Base-by-base conservation (phyloP, 2,113 vertebrate genomes). In the Triplophysa rosa region DNA sequence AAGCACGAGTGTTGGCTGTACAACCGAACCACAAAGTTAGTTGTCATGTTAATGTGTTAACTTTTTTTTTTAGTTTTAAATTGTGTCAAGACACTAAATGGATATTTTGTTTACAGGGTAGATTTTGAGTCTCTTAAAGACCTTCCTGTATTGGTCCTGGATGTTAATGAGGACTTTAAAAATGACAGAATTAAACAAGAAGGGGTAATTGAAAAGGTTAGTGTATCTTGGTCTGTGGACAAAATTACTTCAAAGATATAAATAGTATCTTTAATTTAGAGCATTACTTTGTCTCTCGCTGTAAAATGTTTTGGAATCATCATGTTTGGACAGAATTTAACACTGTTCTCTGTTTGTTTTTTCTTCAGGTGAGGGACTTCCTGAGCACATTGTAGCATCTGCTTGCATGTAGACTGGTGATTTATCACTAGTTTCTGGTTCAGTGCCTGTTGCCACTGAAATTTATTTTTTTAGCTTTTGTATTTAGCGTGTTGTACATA, bases 1-100 rank as follows among this genome's bases (percentile, higher is more conserved):
- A 96, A 95, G 82, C 95, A 96, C 0, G 94, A 97, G 81, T 59
- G 83, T 14, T 96, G 95, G 95, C 93, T 96, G 13, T 75, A 88
- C 7, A 86, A 94, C 84, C 89, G 89, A 74, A 94, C 84, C 65
- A 90, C 91, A 82, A 90, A 91, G 95, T 95, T 81, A 64, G 87
- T 83, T 8, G n/a, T 33, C 21, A n/a, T 4, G 16, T 29, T 67
- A 49, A 10, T 64, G 2, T 63, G 26, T 47, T 71, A 56, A 71
- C 17, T 26, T 62, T 68, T 64, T 24, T 26, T 10, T 5, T 16
- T 49, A 8, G 21, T 52, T 33, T 17, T 12, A 14, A 17, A 45
- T 11, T 71, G 23, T 21, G n/a, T 26, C 12, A 49, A 16, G 21
- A 68, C 12, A 65, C 10, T 70, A n/a, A 76, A 23, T 42, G 17